Evolutionary conservation across 2,888 invertebrate species (phyloP), one percentile per base, ranked within the genome.

Genomic region (Agrotis segetum): DNA sequence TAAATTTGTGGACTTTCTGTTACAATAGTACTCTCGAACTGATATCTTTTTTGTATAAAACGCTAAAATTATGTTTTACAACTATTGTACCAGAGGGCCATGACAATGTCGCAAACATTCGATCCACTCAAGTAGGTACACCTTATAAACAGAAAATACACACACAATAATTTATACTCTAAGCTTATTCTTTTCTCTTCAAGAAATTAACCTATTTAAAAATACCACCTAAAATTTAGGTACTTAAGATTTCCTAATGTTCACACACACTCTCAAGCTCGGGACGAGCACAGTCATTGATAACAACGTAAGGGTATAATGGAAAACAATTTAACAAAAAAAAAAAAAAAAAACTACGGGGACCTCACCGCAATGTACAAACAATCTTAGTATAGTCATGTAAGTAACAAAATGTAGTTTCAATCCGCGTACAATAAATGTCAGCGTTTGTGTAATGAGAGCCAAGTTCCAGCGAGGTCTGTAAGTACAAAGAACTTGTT

Each of bases 1-100:
- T 94, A 96, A 96, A 96, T 95, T 94, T 95, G 95, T 96, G 96
- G 95, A 96, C 96, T 95, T 96, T 93, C 95, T 95, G 95, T 95
- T 95, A 95, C 94, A 95, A 95, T 95, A 95, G 94, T 95, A 94
- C 92, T 95, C 92, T 94, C 92, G 88, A 91, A 93, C 90, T 94
- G 95, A 94, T 94, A 95, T 94, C 88, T 56, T 84, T 81, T 94
- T 94, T 93, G 95, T 95, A 95, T 95, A 95, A 96, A 96, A 96
- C 90, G 92, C 94, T 95, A 94, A 94, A 93, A 91, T 94, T 86
- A 93, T 93, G 91, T 91, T 92, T 89, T 91, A 94, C 90, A 93
- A 88, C 92, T 93, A 94, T 93, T 92, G 93, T 95, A 94, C 94
- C 93, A 92, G 92, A 92, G 90, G 89, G 91, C 87, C 90, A 87